Percentiles rank a stretch among this genome's conserved stretches.
phyloP scores from a whole-genome alignment of 2,888 invertebrate species.

The Thecocarcelia acutangulata region DNA sequence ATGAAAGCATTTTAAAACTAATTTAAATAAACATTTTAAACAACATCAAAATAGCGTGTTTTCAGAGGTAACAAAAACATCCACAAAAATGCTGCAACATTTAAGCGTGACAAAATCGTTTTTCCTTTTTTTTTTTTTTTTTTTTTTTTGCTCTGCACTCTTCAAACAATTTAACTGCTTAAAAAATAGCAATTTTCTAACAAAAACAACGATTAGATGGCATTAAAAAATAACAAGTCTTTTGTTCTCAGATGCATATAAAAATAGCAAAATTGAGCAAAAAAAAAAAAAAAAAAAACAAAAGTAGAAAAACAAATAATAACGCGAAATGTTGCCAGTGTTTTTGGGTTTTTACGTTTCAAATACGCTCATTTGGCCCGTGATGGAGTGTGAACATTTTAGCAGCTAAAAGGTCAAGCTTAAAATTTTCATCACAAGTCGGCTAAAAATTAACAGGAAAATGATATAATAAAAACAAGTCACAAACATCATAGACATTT shows the following conservation, averaged over 20 bases:
- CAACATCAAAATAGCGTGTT: constrained; percentile 56
- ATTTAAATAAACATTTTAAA: constrained; percentile 49
- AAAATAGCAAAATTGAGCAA: background rate
- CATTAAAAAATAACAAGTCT: constrained; percentile 40
- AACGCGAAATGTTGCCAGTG: constrained; percentile 27
- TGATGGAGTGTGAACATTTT: constrained; percentile 54
- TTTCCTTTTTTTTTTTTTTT: constrained; percentile 9
- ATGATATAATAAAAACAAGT: background rate
- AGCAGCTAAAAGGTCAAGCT: constrained; percentile 50
- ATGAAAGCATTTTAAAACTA: constrained; percentile 7
- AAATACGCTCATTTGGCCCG: constrained; percentile 40
- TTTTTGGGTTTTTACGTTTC: background rate
- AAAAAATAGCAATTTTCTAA: constrained; percentile 38
- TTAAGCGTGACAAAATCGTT: constrained; percentile 51
- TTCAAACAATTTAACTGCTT: constrained; percentile 39
- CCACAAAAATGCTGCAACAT: background rate
- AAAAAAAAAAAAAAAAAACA: too few relatives aligned
- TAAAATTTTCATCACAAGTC: constrained; percentile 32
- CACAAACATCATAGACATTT: constrained; percentile 2
- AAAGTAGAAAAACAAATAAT: background rate
- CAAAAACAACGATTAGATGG: constrained; percentile 44
- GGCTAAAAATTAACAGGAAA: constrained; percentile 3
- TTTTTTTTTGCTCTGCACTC: constrained; percentile 5
- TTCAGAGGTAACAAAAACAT: background rate
- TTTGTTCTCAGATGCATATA: constrained; percentile 29